Evolutionary conservation across 1,140 invertebrate species (phyloP).

Genomic region (Euwallacea fornicatus): DNA sequence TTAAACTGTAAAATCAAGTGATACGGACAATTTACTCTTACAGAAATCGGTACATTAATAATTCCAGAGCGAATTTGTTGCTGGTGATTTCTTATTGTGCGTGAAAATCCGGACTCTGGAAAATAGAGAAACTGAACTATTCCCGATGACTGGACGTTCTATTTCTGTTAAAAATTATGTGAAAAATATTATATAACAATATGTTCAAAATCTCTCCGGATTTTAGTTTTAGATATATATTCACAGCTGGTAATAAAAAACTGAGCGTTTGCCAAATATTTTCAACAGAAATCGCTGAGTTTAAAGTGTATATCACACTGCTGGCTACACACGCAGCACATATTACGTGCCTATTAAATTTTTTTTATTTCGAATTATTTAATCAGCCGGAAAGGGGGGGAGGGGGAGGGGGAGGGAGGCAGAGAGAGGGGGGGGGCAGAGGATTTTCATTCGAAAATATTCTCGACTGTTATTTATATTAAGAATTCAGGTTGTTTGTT

Average conservation of each 20-base stretch:
- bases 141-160: slow-evolving; percentile 19
- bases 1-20: too few relatives aligned
- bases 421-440: too few relatives aligned
- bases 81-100: too few relatives aligned
- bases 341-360: not conserved
- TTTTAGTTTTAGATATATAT: slow-evolving; percentile 35
- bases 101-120: too few relatives aligned
- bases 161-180: slow-evolving; percentile 30
- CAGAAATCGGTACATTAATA: not conserved
- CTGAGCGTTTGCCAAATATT: slow-evolving; percentile 35
- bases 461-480: slow-evolving; percentile 1
- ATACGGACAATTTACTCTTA: too few relatives aligned
- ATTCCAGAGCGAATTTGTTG: not conserved
- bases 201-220: slow-evolving; percentile 25
- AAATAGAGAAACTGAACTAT: not conserved
- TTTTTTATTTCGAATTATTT: not conserved
- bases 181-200: slow-evolving; percentile 37
- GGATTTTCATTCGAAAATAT: not conserved
- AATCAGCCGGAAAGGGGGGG: not conserved
- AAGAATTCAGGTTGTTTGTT: slow-evolving; percentile 1
- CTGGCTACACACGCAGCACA: not conserved
- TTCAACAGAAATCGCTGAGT: slow-evolving; percentile 13
- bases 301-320: not conserved
- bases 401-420: too few relatives aligned
- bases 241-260: slow-evolving; percentile 38